Evolutionary conservation across 1,140 invertebrate genomes (phyloP).

Genomic region (Trichonephila clavipes): DNA sequence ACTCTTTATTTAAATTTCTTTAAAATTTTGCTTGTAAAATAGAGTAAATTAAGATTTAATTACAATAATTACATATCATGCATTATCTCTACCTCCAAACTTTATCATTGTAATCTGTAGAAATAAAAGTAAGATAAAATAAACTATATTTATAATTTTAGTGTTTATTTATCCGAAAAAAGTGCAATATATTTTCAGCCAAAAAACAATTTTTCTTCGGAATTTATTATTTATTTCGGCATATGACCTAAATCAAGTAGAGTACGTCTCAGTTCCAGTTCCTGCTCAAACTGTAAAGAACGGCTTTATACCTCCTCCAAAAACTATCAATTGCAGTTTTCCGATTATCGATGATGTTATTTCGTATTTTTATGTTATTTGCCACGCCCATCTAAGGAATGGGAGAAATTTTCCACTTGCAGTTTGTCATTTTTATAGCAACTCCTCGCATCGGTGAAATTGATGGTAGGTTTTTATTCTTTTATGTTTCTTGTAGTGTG

Average conservation of each 20-base stretch:
- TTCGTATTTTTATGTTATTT: constrained; percentile 50
- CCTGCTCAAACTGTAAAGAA: not conserved
- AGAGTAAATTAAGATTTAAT: no score
- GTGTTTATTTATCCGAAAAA: not conserved
- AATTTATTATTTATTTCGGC: not conserved
- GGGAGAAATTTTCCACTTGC: constrained; percentile 44
- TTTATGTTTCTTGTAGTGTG: constrained; percentile 10
- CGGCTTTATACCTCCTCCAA: not conserved
- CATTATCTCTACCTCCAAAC: no score
- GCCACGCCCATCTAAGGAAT: constrained; percentile 36
- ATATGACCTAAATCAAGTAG: not conserved
- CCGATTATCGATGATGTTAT: constrained; percentile 50
- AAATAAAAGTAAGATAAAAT: no score
- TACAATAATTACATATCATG: no score
- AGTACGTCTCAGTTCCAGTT: constrained; percentile 10
- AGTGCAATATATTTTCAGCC: not conserved
- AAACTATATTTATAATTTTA: not conserved
- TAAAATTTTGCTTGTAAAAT: no score
- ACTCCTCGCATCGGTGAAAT: not conserved
- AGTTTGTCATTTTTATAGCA: constrained; percentile 53
- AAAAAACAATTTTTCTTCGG: not conserved
- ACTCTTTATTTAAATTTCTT: no score
- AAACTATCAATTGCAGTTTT: constrained; percentile 46
- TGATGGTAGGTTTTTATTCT: constrained; percentile 30
- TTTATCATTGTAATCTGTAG: no score